Evolutionary conservation across 1,140 invertebrate genomes (phyloP), one percentile per base, ranked within the genome.

Genomic region (Drosophila ironensis): DNA sequence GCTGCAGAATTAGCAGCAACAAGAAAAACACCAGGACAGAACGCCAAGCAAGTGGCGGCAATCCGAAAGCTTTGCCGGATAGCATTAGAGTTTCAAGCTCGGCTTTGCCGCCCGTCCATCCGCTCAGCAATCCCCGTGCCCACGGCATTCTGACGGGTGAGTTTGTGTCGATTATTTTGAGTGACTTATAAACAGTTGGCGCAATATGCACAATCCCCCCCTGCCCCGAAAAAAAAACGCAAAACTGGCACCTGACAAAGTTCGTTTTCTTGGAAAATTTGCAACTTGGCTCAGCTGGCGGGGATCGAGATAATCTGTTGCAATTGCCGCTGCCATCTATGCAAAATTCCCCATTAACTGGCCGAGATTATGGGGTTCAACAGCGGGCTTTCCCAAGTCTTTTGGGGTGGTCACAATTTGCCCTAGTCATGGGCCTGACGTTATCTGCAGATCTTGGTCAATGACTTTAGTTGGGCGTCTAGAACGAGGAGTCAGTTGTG

Each of bases 61-160:
- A 68, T 25, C 30, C n/a, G 40, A 61, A 61, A 68, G 76, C 72
- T 75, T 24, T 9, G 9, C 25, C 16, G 37, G 47, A 30, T 33
- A 44, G 59, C 53, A 57, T 54, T 48, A 42, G 33, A 53, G 70
- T 61, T 54, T 38, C 46, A 46, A 74, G 71, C 71, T 47, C 35
- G 54, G 33, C 70, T 74, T 51, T n/a, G 40, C 9, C n/a, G n/a
- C 22, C 37, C 9, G 3, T 8, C 16, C 3, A 38, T 8, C 16
- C 3, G 33, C 27, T 59, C 30, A 12, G 12, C 17, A 12, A 24
- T 12, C 20, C 6, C 17, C 33, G 6, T 40, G 11, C 27, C 25
- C 11, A 27, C 35, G 47, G 28, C 48, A 5, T 24, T 38, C 41
- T 41, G 57, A 27, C 30, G 45, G 57, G 46, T 69, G n/a, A 69